Evolutionary conservation across 2,113 vertebrate species (phyloP), one percentile per base, ranked within the genome.

Genomic region (Tragelaphus imberbis): DNA sequence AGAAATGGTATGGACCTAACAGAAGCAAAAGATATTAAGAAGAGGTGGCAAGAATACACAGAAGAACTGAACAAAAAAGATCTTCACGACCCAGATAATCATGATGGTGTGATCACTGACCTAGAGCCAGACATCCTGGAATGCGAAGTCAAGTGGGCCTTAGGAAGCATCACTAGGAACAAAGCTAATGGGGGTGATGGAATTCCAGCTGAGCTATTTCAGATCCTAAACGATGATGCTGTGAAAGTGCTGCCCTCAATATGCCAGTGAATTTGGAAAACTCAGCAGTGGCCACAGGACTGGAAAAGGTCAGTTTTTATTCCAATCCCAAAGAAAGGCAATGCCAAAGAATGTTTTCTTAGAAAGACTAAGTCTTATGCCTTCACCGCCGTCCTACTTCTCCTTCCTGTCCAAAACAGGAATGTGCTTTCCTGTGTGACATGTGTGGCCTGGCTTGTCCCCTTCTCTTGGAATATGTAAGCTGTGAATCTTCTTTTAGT

Each of bases 341-440:
- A 40, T 40, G n/a, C 68, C 10, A 12, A 12, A 40, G 10, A 40
- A 71, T 23, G 68, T 53, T 8, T 19, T 3, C 23, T n/a, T 25
- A 0, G 12, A 25, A 80, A 80, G 15, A 12, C 51, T 68, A 8
- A n/a, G 21, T 16, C 6, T 11, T 59, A 2, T 61, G 14, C 33
- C 55, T 63, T 75, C 27, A 11, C 13, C 4, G n/a, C 2, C 0
- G 0, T 53, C 19, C 47, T 68, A 40, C 23, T 27, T 55, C 40
- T 93, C 15, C 47, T 33, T 59, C 49, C 16, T 19, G 4, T 16
- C 56, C 68, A 40, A 10, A 47, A 51, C 58, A 61, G 65, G 3
- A 44, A 44, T 44, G 44, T 4, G 2, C 4, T 84, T 84, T 3
- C 19, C 25, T 4, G 2, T 61, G 59, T 1, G 5, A 12, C 0